These are phyloP conservation scores for Epizoanthus illoricatus DNA, from an alignment of 92 coral and sea anemone species.

Conservation along the genomic window DNA sequence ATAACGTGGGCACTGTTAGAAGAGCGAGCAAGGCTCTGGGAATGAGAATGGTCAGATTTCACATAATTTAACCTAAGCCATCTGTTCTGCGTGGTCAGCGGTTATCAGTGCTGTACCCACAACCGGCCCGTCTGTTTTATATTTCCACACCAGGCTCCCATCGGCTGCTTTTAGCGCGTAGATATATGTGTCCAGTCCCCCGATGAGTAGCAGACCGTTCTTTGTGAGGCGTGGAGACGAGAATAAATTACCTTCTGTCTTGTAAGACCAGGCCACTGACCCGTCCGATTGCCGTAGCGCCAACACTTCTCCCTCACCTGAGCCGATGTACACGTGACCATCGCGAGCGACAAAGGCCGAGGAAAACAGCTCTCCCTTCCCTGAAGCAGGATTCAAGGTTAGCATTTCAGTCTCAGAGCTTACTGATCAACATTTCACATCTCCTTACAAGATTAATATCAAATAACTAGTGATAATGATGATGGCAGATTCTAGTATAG, in stretches of 20 bases:
- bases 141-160: conserved; percentile 88
- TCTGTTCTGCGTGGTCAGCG: conserved; percentile 51
- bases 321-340: conserved; percentile 84
- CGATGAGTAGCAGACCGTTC: conserved; percentile 77
- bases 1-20: no score
- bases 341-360: conserved; percentile 83
- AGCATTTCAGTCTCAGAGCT: background rate
- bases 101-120: conserved; percentile 90
- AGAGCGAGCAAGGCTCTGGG: no score
- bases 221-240: conserved; percentile 85
- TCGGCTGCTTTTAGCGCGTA: conserved; percentile 68
- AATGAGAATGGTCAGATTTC: no score
- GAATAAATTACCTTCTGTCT: conserved; percentile 71
- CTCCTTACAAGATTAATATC: background rate
- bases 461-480: background rate
- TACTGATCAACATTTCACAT: conserved; percentile 10
- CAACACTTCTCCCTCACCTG: conserved; percentile 83
- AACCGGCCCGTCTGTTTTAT: conserved; percentile 86
- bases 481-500: no score
- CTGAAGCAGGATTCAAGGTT: conserved; percentile 31
- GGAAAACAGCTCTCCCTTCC: conserved; percentile 77
- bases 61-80: conserved; percentile 36
- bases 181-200: conserved; percentile 76
- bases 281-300: conserved; percentile 83
- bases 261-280: conserved; percentile 75